phyloP scores from a whole-genome alignment of 2,888 invertebrate species.

The Caenorhabditis sp. region DNA sequence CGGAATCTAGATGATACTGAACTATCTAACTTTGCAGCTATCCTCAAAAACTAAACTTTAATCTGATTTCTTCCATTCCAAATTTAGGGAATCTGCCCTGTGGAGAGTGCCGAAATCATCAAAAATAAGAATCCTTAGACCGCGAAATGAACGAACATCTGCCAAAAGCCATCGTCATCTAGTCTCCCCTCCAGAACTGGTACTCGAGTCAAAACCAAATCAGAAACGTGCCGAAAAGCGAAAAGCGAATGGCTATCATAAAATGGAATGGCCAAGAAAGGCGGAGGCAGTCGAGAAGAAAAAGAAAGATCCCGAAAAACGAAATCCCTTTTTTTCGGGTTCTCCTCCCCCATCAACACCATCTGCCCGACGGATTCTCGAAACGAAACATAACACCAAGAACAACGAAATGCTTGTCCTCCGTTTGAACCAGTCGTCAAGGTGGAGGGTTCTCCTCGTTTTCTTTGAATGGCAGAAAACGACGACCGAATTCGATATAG shows the following conservation, averaged over 20 bases:
- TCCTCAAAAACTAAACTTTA: too few relatives aligned
- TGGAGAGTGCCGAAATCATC: not conserved
- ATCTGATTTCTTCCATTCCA: too few relatives aligned
- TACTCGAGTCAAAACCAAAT: slow-evolving; percentile 25
- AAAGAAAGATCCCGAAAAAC: slow-evolving; percentile 6
- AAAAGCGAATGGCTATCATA: not conserved
- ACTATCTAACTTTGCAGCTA: too few relatives aligned
- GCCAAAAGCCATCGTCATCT: not conserved
- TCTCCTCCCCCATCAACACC: not conserved
- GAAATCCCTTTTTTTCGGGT: slow-evolving; percentile 7
- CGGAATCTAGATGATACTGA: too few relatives aligned
- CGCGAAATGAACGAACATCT: not conserved
- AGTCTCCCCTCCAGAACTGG: not conserved
- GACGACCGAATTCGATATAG: slow-evolving; percentile 10
- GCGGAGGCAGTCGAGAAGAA: not conserved
- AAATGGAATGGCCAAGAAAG: not conserved
- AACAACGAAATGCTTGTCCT: not conserved
- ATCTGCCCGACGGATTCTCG: not conserved
- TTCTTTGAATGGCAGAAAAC: slow-evolving; percentile 21
- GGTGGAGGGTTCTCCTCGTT: slow-evolving; percentile 4
- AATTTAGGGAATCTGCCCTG: too few relatives aligned
- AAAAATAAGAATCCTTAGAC: not conserved
- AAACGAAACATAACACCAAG: slow-evolving; percentile 3
- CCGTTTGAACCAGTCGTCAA: slow-evolving; percentile 40
- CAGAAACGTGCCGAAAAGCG: not conserved